phyloP scores from a whole-genome alignment of 2,797 vertebrate species.

The Melopsittacus undulatus region DNA sequence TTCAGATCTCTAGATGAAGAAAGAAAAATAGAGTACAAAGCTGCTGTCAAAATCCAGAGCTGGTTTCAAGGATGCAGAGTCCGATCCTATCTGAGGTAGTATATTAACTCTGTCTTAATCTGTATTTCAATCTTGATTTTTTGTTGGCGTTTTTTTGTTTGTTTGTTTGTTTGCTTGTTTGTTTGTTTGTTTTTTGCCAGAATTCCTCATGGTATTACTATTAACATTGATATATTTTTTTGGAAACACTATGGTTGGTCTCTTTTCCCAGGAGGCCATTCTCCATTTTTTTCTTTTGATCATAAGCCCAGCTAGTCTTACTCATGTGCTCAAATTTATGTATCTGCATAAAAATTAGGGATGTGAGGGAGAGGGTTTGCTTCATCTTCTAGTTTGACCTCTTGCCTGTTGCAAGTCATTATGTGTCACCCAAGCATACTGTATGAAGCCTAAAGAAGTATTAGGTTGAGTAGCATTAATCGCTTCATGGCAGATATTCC shows the following conservation, averaged over 20 bases:
- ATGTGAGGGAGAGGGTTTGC: background rate
- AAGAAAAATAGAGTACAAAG: conserved; percentile 76
- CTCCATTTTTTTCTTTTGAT: background rate
- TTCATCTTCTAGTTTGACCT: background rate
- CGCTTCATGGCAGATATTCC: background rate
- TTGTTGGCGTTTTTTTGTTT: background rate
- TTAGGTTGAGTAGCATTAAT: background rate
- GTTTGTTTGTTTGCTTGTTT: background rate
- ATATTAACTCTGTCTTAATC: background rate
- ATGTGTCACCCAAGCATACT: background rate
- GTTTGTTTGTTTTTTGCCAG: background rate
- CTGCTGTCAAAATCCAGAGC: conserved; percentile 87
- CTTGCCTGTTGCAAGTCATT: background rate
- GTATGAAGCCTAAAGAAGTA: background rate
- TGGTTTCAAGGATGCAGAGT: conserved; percentile 87
- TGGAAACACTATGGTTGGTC: background rate
- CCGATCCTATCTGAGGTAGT: conserved; percentile 86
- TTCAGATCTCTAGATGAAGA: conserved; percentile 81
- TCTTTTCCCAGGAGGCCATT: background rate
- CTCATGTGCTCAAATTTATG: background rate
- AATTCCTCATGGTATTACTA: background rate
- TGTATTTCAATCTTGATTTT: background rate
- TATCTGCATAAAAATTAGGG: background rate
- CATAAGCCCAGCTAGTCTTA: background rate
- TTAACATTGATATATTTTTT: background rate